Percentiles rank a stretch among this genome's conserved stretches.
Evolutionary conservation across 2,888 invertebrate species (phyloP).

Genomic region (Rhamphomyia laevipes): DNA sequence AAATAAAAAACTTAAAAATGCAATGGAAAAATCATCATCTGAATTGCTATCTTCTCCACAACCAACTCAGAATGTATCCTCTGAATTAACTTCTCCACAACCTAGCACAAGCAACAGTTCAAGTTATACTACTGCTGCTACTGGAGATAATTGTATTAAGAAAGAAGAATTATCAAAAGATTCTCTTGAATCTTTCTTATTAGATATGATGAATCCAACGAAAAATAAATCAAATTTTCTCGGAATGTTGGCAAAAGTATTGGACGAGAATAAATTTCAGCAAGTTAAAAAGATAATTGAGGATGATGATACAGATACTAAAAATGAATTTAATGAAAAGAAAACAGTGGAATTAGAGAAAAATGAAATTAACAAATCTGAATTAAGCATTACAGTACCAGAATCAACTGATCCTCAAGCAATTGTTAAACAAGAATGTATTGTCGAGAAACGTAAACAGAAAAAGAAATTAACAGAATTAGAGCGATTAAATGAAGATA

Average conservation of each 20-base stretch:
- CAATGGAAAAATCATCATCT: not conserved
- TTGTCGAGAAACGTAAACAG: slow-evolving; percentile 22
- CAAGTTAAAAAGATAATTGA: slow-evolving; percentile 21
- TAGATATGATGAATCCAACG: slow-evolving; percentile 22
- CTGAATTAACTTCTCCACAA: not conserved
- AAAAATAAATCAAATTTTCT: slow-evolving; percentile 20
- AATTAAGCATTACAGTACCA: not conserved
- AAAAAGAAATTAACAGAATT: slow-evolving; percentile 38
- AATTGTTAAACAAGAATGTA: not conserved
- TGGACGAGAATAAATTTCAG: slow-evolving; percentile 22
- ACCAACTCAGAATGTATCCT: not conserved
- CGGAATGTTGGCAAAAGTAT: slow-evolving; percentile 21
- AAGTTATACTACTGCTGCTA: not conserved
- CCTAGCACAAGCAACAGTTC: too few species aligned
- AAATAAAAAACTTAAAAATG: not conserved
- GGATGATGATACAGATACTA: slow-evolving; percentile 11
- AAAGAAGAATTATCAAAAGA: slow-evolving; percentile 16
- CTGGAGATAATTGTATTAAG: not conserved
- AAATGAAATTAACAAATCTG: slow-evolving; percentile 2
- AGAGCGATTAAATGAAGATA: slow-evolving; percentile 51
- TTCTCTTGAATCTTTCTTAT: slow-evolving; percentile 20
- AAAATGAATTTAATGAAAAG: slow-evolving; percentile 6
- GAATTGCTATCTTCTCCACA: not conserved
- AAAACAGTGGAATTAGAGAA: not conserved
- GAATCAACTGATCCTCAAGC: not conserved